Evolutionary conservation across 2,113 vertebrate species (phyloP).

Genomic region (Piprites chloris): DNA sequence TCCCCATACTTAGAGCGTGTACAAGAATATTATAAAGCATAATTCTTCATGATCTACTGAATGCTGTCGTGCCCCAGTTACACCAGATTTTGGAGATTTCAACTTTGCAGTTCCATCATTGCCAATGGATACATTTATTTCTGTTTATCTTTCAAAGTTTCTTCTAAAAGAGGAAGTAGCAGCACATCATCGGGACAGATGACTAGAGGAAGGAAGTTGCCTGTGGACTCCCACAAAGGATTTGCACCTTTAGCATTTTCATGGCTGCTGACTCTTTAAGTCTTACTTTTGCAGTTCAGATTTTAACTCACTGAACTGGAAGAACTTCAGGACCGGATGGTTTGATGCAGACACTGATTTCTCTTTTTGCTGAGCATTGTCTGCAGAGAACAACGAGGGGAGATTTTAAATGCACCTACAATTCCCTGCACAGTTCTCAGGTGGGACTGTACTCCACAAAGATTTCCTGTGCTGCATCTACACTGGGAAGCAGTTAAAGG

Average conservation of each 20-base stretch:
- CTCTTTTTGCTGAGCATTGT: background rate
- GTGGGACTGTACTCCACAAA: background rate
- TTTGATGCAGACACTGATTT: background rate
- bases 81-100: background rate
- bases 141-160: background rate
- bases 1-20: background rate
- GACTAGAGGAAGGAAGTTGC: background rate
- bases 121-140: background rate
- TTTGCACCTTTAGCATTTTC: background rate
- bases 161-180: background rate
- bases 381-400: background rate
- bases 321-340: background rate
- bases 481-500: background rate
- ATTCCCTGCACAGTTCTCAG: background rate
- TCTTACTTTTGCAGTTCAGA: background rate
- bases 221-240: background rate
- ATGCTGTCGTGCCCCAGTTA: background rate
- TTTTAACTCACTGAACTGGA: background rate
- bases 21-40: background rate
- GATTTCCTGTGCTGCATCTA: background rate
- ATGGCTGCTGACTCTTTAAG: background rate
- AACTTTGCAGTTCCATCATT: background rate
- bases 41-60: slow-evolving; percentile 29
- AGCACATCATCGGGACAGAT: background rate
- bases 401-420: background rate